phyloP scores from a whole-genome alignment of 2,888 invertebrate genomes.

The Lapara coniferarum region DNA sequence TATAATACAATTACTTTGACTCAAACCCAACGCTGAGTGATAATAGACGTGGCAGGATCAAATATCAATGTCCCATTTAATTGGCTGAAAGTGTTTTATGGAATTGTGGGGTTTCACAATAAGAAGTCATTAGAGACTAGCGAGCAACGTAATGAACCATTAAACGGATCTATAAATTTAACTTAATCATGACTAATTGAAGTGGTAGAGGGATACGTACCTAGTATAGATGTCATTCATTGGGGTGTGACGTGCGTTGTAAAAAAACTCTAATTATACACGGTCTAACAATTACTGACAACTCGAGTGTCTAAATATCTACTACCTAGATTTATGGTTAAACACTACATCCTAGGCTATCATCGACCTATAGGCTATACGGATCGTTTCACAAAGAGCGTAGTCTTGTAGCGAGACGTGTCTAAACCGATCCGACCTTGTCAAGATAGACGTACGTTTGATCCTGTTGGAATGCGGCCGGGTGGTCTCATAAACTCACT shows the following conservation, averaged over 20 bases:
- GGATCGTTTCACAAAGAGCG: no score
- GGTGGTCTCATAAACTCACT: slow-evolving; percentile 70
- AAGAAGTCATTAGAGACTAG: slow-evolving; percentile 70
- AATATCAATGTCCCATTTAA: slow-evolving; percentile 65
- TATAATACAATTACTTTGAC: slow-evolving; percentile 36
- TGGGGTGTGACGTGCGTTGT: slow-evolving; percentile 3
- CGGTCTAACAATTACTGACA: not conserved
- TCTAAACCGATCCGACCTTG: no score
- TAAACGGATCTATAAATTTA: slow-evolving; percentile 79
- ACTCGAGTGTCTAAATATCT: not conserved
- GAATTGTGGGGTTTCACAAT: slow-evolving; percentile 65
- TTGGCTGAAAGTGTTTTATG: slow-evolving; percentile 75
- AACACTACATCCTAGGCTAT: no score
- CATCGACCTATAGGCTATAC: no score
- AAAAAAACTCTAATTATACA: slow-evolving; percentile 29
- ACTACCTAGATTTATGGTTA: no score
- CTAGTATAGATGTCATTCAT: slow-evolving; percentile 27
- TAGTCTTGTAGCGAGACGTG: no score
- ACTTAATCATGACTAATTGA: slow-evolving; percentile 81
- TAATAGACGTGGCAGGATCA: slow-evolving; percentile 52
- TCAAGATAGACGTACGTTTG: slow-evolving; percentile 34
- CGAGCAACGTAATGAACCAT: slow-evolving; percentile 75
- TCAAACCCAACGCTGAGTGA: slow-evolving; percentile 55
- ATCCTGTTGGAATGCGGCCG: slow-evolving; percentile 45
- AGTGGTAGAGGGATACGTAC: slow-evolving; percentile 61